Conservation (phyloP, 2,113 vertebrate genomes). For the Fulmarus glacialis region DNA sequence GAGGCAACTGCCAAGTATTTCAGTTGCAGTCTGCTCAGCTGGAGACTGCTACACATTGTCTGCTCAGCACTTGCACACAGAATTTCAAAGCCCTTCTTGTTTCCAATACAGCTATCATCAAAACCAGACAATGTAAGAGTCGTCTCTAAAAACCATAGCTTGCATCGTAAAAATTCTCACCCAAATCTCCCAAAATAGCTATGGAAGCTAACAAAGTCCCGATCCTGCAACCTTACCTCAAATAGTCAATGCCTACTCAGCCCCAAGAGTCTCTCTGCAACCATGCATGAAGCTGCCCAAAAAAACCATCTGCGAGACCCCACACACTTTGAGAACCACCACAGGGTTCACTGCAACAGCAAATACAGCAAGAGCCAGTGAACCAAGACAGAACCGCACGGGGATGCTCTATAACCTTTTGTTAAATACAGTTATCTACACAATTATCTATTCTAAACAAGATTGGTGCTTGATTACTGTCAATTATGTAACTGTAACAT, state of each 20-base stretch:
- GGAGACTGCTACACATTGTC: neutral
- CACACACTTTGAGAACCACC: neutral
- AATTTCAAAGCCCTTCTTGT: neutral
- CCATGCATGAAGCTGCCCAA: neutral
- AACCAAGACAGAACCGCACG: neutral
- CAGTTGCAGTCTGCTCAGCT: neutral
- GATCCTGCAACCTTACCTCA: neutral
- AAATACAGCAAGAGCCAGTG: neutral
- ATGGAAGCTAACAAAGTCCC: neutral
- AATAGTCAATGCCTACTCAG: neutral
- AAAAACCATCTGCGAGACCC: neutral
- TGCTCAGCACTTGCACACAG: fast-evolving
- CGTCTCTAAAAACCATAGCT: fast-evolving
- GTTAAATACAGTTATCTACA: neutral
- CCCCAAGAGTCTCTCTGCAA: neutral
- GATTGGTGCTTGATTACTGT: neutral
- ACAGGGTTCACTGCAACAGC: neutral
- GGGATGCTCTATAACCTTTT: neutral
- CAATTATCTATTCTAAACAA: neutral
- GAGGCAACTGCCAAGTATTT: neutral
- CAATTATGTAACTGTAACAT: neutral
- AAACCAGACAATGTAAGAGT: neutral
- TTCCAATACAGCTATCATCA: neutral
- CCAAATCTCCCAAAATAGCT: neutral
- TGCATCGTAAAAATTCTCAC: neutral